Conservation (phyloP, 2,113 vertebrate genomes). For the Capreolus pygargus region DNA sequence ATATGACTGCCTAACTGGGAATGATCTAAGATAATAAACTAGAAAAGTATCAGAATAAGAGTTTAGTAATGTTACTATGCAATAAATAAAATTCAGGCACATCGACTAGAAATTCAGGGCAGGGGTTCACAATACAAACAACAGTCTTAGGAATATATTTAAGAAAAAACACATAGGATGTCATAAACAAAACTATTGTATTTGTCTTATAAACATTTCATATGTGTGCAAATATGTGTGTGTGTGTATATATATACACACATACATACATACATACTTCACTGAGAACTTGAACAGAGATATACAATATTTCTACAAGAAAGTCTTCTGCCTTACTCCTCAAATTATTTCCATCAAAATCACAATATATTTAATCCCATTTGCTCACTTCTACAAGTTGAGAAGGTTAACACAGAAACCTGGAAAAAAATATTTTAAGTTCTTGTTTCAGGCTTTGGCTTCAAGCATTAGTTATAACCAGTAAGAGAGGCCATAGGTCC, state of each 20-base stretch:
- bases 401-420: background rate
- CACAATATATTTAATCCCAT: background rate
- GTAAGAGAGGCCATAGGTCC: background rate
- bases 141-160: background rate
- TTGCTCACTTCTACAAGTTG: background rate
- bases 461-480: background rate
- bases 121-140: background rate
- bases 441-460: background rate
- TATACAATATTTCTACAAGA: background rate
- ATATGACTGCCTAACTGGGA: background rate
- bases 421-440: background rate
- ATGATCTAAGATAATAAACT: background rate
- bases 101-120: background rate
- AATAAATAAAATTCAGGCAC: background rate
- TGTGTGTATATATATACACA: background rate
- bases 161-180: background rate
- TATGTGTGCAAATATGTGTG: background rate
- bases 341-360: background rate
- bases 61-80: background rate
- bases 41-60: background rate
- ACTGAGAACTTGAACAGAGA: background rate
- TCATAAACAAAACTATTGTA: background rate
- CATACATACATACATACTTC: background rate
- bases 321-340: background rate
- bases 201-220: background rate